Conservation (phyloP, 1,140 invertebrate genomes). For the Lordiphosa stackelbergi region DNA sequence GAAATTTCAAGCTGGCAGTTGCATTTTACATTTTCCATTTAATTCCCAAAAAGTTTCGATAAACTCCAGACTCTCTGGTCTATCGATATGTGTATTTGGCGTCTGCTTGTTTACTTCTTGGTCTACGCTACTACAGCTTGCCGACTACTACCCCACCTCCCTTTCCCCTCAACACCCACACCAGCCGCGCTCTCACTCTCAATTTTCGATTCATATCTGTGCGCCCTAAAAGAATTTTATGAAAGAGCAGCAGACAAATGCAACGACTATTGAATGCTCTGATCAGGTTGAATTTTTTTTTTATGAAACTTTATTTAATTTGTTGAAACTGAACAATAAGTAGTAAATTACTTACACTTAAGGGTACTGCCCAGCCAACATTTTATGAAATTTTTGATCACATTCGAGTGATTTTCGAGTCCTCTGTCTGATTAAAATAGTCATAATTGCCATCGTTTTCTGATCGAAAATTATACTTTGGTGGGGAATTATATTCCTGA, state of each 20-base stretch:
- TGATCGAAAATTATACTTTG: too few species aligned
- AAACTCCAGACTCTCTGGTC: not conserved
- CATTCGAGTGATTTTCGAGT: too few species aligned
- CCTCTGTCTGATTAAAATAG: too few species aligned
- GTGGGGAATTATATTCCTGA: too few species aligned
- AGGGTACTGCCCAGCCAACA: too few species aligned
- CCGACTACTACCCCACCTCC: not conserved
- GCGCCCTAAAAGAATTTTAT: constrained; percentile 3
- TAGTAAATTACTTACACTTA: too few species aligned
- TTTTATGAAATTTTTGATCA: too few species aligned
- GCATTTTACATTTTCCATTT: constrained; percentile 20
- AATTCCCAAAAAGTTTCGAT: not conserved
- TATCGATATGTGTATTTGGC: constrained; percentile 14
- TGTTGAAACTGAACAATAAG: too few species aligned
- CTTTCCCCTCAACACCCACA: not conserved
- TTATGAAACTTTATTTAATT: too few species aligned
- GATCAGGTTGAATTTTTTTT: too few species aligned
- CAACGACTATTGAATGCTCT: not conserved
- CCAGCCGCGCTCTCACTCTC: not conserved
- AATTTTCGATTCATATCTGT: constrained; percentile 1
- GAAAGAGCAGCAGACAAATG: not conserved
- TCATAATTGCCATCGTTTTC: too few species aligned
- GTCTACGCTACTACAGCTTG: constrained; percentile 22
- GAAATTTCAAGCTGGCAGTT: constrained; percentile 25
- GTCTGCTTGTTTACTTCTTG: constrained; percentile 39